Base-by-base conservation (phyloP, 2,797 vertebrate genomes). In the Platyrinchus mystaceus region DNA sequence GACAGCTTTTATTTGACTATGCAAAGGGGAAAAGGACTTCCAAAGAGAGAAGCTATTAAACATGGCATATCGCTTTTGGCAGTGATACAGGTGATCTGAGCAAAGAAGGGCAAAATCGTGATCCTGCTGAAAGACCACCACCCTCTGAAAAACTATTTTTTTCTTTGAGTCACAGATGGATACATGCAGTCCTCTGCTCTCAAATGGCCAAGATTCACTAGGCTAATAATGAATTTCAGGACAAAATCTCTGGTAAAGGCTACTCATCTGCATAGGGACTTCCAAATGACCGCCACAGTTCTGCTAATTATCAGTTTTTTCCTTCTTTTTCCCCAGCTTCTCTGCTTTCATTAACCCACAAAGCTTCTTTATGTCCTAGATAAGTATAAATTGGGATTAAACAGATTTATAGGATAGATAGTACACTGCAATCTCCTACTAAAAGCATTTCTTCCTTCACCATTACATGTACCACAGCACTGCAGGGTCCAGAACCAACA, bases 1-100 rank as follows among this genome's bases (percentile, higher is more conserved):
- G 53, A 13, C 74, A 85, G 64, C 6, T 89, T 95, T 89, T 77
- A 80, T 94, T 66, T 86, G 43, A 56, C 85, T 67, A 84, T 34
- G 64, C 43, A 84, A 84, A 89, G 17, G 7, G 19, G 17, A 7
- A 68, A 34, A 70, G 15, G 15, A 49, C 21, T 95, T 91, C 47
- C 76, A 95, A 89, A 84, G 52, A 92, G 82, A 44, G 56, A 87
- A 84, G n/a, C 17, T 26, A 44, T 44, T 67, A 64, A 87, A 82
- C 34, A 17, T 10, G 7, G 12, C 3, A 13, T 34, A n/a, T 28
- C 0, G 0, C 44, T 92, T 90, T 64, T 39, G 43, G 63, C 3
- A 5, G 58, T 6, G 53, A 27, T 39, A 11, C 4, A 58, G 32
- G 21, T 44, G 69, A 73, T 69, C 58, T 66, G 75, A 63, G 39